Base-by-base conservation (phyloP, 2,113 vertebrate species). In the Oenanthe oenanthe region DNA sequence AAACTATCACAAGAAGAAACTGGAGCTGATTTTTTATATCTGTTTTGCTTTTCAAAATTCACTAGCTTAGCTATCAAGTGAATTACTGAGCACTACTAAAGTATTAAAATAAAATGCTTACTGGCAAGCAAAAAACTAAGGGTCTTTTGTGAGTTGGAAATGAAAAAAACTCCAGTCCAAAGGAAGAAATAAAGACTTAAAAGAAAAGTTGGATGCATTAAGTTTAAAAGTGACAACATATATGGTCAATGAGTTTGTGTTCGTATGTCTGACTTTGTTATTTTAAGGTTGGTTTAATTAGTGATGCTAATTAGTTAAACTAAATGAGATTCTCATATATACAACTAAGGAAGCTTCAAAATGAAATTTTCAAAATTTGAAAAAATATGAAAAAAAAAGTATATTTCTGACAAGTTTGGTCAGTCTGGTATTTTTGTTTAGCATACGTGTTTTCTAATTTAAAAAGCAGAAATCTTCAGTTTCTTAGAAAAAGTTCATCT, bases 1-100 rank as follows among this genome's bases (percentile, higher is more conserved):
- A 95, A 94, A 90, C 94, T 88, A n/a, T 86, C 73, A 62, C 38
- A 95, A 47, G 14, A 73, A 67, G 38, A 45, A 88, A 76, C 14
- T 51, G 19, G 17, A 38, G 75, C 38, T 77, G 36, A 83, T 91
- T 84, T 88, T 83, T 77, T 73, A 50, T 15, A 85, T 73, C 34
- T 73, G 17, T 66, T 89, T 79, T 73, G 11, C 34, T 62, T 80
- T 88, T 77, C 36, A 77, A 22, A 91, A 88, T 81, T 66, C 51
- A 80, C 17, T 77, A 45, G 14, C 32, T 89, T 83, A 80, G 40
- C 57, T 86, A 80, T 36, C 34, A 62, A 51, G 17, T 74, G 60
- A 72, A 76, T 85, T 85, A 62, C 42, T 84, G 73, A 88, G 21
- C 38, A 29, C 17, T 61, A 36, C 14, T 67, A 43, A 26, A 79